Conservation (phyloP, 2,888 invertebrate species). For the Polydrusus pterygomalis region DNA sequence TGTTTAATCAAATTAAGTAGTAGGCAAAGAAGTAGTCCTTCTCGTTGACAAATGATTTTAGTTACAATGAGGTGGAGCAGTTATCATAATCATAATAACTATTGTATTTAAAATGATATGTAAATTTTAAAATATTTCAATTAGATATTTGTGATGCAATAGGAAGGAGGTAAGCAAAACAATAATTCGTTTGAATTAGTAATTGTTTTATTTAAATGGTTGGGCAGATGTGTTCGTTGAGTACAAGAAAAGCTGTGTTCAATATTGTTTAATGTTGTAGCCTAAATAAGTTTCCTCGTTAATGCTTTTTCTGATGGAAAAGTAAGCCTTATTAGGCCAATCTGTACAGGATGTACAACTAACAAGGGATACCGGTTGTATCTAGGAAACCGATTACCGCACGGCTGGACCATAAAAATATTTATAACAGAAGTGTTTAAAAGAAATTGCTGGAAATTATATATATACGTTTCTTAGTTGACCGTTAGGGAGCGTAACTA, state of each 20-base stretch:
- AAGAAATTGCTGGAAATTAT: no score
- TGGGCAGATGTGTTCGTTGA: background rate
- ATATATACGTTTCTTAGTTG: no score
- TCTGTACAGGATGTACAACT: no score
- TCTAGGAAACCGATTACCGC: no score
- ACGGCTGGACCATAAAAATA: no score
- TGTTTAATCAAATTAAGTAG: constrained; percentile 1
- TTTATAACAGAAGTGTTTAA: no score
- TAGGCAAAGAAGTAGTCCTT: constrained; percentile 25
- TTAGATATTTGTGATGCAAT: constrained; percentile 8
- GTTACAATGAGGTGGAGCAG: constrained; percentile 12
- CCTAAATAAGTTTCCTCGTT: no score
- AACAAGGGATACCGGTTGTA: no score
- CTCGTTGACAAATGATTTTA: constrained; percentile 17
- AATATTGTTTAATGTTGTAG: no score
- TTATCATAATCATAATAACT: constrained; percentile 22
- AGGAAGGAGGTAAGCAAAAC: background rate
- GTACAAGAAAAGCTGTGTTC: background rate
- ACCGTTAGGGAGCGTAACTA: no score
- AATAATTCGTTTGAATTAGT: background rate
- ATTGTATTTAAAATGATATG: constrained; percentile 31
- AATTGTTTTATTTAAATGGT: background rate
- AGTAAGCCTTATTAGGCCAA: no score
- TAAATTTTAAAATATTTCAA: constrained; percentile 17
- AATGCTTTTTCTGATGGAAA: no score